These are phyloP conservation scores for Gryllus bimaculatus DNA, from an alignment of 1,140 invertebrate genomes.

Conservation along the genomic window DNA sequence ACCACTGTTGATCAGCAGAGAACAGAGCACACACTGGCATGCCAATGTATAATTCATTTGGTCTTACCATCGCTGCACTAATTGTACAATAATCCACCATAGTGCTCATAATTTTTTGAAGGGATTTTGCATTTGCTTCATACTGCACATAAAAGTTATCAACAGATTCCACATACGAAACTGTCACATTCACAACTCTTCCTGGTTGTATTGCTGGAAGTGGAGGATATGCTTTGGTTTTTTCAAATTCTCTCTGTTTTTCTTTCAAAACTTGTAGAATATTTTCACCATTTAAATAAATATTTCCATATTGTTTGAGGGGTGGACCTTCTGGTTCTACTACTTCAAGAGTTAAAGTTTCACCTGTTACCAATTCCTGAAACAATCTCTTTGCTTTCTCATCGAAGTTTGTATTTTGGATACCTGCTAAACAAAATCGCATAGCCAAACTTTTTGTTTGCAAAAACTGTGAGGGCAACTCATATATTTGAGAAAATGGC, in stretches of 20 bases:
- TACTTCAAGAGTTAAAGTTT: conserved; percentile 50
- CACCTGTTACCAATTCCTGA: conserved; percentile 49
- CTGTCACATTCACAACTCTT: conserved; percentile 42
- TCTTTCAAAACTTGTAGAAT: conserved; percentile 38
- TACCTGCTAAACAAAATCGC: conserved; percentile 56
- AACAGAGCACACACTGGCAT: conserved; percentile 64
- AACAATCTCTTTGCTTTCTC: conserved; percentile 59
- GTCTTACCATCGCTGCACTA: conserved; percentile 32
- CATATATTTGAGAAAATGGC: conserved; percentile 54
- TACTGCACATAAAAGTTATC: conserved; percentile 62
- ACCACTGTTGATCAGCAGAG: conserved; percentile 60
- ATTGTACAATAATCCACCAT: conserved; percentile 38
- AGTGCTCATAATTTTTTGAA: conserved; percentile 42
- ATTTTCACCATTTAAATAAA: conserved; percentile 45
- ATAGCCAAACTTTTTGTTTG: conserved; percentile 60
- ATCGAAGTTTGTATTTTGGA: conserved; percentile 52
- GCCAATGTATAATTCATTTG: conserved; percentile 41
- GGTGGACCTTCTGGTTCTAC: conserved; percentile 53
- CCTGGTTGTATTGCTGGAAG: conserved; percentile 18
- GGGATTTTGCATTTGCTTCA: conserved; percentile 42
- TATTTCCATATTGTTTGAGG: conserved; percentile 58
- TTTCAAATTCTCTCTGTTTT: conserved; percentile 6
- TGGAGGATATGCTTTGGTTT: neutral
- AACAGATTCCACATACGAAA: conserved; percentile 59
- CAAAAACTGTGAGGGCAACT: conserved; percentile 53